Conservation (phyloP, 2,888 invertebrate species). For the Andricus curvator region DNA sequence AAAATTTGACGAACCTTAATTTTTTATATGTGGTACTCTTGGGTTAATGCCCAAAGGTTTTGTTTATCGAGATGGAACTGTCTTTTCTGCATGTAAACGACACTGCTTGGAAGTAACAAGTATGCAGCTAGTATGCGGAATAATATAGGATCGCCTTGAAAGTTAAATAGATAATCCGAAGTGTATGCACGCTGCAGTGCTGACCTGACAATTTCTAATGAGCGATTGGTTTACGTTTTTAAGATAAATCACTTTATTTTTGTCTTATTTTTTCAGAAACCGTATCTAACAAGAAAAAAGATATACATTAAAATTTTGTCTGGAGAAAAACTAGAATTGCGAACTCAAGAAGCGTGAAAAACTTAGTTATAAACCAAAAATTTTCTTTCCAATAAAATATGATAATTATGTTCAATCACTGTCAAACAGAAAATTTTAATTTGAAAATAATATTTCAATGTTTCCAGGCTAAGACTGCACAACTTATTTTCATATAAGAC, state of each 20-base stretch:
- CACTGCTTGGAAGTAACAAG: slow-evolving; percentile 11
- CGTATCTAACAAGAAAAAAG: background rate
- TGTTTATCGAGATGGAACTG: background rate
- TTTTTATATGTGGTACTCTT: background rate
- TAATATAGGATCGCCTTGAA: slow-evolving; percentile 34
- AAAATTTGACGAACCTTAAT: slow-evolving; percentile 17
- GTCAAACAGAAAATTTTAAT: too few species aligned
- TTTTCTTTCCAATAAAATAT: too few species aligned
- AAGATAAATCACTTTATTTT: background rate
- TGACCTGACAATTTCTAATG: slow-evolving; percentile 17
- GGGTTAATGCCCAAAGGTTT: slow-evolving; percentile 20
- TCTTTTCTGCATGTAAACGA: slow-evolving; percentile 26
- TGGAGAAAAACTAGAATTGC: too few species aligned
- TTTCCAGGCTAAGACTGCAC: too few species aligned
- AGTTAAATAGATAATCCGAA: slow-evolving; percentile 32
- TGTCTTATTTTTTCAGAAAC: background rate
- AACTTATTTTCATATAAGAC: too few species aligned
- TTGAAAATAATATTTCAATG: too few species aligned
- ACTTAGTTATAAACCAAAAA: too few species aligned
- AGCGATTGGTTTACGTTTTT: slow-evolving; percentile 30
- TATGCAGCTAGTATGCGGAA: slow-evolving; percentile 28
- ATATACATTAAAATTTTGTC: too few species aligned
- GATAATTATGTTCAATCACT: too few species aligned
- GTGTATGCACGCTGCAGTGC: slow-evolving; percentile 17
- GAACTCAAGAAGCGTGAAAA: too few species aligned